Evolutionary conservation across 2,797 vertebrate species (phyloP).

Genomic region (Hipposideros larvatus): DNA sequence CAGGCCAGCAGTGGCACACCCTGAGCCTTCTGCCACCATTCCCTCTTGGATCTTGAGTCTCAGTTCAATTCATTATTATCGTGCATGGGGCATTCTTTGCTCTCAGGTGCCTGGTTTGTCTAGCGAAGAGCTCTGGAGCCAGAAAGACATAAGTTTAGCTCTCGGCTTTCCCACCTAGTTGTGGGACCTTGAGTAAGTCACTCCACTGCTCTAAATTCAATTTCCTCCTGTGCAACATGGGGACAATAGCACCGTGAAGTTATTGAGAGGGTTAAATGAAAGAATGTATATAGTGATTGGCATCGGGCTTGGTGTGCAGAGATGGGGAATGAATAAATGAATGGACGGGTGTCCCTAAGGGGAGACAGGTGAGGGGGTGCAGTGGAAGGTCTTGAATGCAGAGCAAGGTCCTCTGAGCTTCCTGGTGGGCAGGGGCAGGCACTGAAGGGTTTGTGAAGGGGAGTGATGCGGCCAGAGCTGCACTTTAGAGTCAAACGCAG

Average conservation of each 20-base stretch:
- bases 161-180: not conserved
- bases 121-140: not conserved
- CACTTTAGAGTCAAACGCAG: not conserved
- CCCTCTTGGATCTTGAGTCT: not conserved
- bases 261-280: not conserved
- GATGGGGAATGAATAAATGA: not conserved
- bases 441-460: not conserved
- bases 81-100: not conserved
- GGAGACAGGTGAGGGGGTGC: not conserved
- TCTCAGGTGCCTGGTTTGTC: not conserved
- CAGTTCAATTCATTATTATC: not conserved
- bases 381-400: not conserved
- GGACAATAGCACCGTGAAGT: not conserved
- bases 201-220: not conserved
- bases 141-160: not conserved
- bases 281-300: not conserved
- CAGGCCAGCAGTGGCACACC: not conserved
- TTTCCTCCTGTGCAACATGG: not conserved
- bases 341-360: no score
- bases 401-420: not conserved
- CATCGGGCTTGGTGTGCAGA: not conserved
- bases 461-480: not conserved
- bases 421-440: not conserved
- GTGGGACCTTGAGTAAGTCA: not conserved
- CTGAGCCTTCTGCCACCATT: not conserved